Conservation (phyloP, 2,113 vertebrate species). For the Oryzias javanicus region DNA sequence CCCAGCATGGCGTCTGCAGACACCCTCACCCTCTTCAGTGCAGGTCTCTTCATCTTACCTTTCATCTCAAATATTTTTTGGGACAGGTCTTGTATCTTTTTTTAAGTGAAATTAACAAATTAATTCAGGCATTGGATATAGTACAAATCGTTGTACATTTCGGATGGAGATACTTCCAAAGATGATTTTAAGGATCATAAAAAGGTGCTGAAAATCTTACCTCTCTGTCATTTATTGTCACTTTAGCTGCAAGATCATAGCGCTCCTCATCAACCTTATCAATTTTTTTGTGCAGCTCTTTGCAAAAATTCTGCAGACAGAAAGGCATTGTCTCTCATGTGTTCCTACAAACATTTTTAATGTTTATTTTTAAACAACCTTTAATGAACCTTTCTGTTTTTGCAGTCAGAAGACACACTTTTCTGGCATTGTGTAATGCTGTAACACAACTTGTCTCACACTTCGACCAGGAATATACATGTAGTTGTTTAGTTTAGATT, state of each 20-base stretch:
- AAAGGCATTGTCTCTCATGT: conserved; percentile 9
- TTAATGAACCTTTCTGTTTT: too few species aligned
- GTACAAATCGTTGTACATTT: too few species aligned
- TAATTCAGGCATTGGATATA: too few species aligned
- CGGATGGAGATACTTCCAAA: too few species aligned
- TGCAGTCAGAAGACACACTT: too few species aligned
- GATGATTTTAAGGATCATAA: too few species aligned
- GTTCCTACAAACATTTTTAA: not conserved
- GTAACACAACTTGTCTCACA: too few species aligned
- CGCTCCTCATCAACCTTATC: conserved; percentile 78
- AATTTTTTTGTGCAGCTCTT: conserved; percentile 75
- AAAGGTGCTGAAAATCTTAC: conserved; percentile 35
- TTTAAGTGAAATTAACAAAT: not conserved
- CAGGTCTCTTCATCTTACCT: conserved; percentile 83
- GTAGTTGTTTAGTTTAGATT: too few species aligned
- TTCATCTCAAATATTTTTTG: conserved; percentile 79
- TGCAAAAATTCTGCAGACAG: conserved; percentile 72
- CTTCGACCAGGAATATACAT: too few species aligned
- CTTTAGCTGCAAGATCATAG: conserved; percentile 75
- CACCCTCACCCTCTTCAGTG: conserved; percentile 77
- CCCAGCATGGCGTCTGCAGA: conserved; percentile 82
- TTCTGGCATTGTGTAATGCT: too few species aligned
- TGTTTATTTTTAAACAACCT: too few species aligned
- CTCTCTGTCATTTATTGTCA: conserved; percentile 69
- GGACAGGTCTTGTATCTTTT: conserved; percentile 71